Evolutionary conservation across 2,888 invertebrate genomes (phyloP).

Genomic region (Oligia strigilis): DNA sequence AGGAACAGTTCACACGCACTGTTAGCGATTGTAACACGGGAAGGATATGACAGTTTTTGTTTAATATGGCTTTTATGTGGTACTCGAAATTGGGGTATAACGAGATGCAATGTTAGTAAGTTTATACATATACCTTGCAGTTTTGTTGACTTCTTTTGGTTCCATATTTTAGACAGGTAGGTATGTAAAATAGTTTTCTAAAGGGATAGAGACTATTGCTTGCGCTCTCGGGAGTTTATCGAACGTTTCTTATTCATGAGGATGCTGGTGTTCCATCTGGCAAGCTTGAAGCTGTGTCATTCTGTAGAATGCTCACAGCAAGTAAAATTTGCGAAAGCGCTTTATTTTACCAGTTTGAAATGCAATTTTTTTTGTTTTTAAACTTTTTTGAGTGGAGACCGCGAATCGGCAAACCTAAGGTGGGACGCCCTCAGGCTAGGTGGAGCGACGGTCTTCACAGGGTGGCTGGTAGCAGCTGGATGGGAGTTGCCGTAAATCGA

Average conservation of each 20-base stretch:
- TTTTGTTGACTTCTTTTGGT: not conserved
- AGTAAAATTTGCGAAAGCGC: not conserved
- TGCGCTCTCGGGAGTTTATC: not conserved
- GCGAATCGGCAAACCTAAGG: not conserved
- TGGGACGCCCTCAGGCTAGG: not conserved
- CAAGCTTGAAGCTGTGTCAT: no score
- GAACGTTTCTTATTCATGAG: not conserved
- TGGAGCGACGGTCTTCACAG: not conserved
- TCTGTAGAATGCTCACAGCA: not conserved
- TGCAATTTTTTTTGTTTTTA: not conserved
- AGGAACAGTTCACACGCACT: constrained; percentile 72
- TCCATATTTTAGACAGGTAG: no score
- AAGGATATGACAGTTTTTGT: constrained; percentile 63
- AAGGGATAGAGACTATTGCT: not conserved
- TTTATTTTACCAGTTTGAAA: not conserved
- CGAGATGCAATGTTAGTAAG: not conserved
- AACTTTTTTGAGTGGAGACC: not conserved
- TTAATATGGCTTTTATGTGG: constrained; percentile 34
- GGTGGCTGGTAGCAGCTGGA: not conserved
- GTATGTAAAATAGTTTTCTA: not conserved
- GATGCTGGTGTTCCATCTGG: not conserved
- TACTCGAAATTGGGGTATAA: constrained; percentile 9
- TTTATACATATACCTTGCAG: not conserved
- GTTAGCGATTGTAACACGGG: constrained; percentile 45
- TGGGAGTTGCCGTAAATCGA: not conserved